Base-by-base conservation (phyloP, 2,888 invertebrate species). In the Antheraea assamensis region DNA sequence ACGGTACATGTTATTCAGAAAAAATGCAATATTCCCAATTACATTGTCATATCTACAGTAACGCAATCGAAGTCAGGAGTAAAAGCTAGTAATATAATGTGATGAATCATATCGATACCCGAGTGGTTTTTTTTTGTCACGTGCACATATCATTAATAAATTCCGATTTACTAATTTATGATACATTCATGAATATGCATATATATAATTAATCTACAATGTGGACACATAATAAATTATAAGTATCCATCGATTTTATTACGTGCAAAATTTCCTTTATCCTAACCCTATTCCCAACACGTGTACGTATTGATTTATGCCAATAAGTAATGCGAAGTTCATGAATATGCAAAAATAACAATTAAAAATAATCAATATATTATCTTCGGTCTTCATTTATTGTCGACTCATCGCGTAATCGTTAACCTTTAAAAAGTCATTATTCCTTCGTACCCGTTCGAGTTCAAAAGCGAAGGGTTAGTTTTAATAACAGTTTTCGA, bases 301-400 rank as follows among this genome's bases (percentile, higher is more conserved):
- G 35, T 68, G 68, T 30, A 64, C 27, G 61, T 68, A 68, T 68
- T 68, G 68, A 68, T 68, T 68, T 10, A 31, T 13, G 68, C 72
- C 77, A 77, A 76, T 78, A 79, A 76, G 71, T 73, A 77, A 74
- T 82, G 77, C 75, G 77, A 83, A 80, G 78, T 79, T 81, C 87
- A 93, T 93, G 94, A 94, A 94, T 94, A 94, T 94, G 89, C 92
- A 93, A 89, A 91, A 90, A 85, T 87, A 85, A 92, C 92, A 92
- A 93, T 91, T 88, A 68, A 91, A 75, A 78, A 81, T 83, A 85
- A 91, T 91, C 89, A 90, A 92, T 92, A 92, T 92, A 89, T 89
- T 85, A 82, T 85, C 81, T 87, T 87, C 86, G 85, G 88, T 89
- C 84, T 88, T 81, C 76, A 85, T 77, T 76, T 87, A 82, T 79